These are phyloP conservation scores for Malachius bipustulatus DNA, from an alignment of 2,888 invertebrate species.

Conservation along the genomic window DNA sequence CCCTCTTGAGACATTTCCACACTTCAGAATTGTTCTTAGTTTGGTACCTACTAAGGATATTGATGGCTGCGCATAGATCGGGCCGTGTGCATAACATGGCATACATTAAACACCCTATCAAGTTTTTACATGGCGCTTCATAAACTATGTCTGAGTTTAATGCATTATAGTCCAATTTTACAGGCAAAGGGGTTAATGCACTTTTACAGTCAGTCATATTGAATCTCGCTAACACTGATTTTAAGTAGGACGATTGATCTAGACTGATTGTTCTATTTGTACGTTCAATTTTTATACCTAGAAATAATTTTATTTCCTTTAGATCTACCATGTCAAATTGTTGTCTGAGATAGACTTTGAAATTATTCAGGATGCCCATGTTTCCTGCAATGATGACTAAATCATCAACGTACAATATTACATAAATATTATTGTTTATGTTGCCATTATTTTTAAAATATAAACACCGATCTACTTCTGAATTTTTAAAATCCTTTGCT, in stretches of 20 bases:
- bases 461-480: too few relatives aligned
- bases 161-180: constrained; percentile 17
- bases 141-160: constrained; percentile 17
- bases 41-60: constrained; percentile 19
- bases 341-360: constrained; percentile 19
- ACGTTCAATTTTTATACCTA: constrained; percentile 18
- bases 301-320: too few relatives aligned
- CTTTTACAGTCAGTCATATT: constrained; percentile 19
- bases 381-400: constrained; percentile 11
- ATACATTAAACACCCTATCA: constrained; percentile 20
- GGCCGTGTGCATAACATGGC: constrained; percentile 17
- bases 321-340: constrained; percentile 20
- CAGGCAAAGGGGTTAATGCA: constrained; percentile 15
- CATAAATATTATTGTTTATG: constrained; percentile 20
- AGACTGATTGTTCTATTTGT: constrained; percentile 11
- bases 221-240: constrained; percentile 18
- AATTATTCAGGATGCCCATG: constrained; percentile 12
- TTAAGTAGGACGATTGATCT: constrained; percentile 16
- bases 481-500: constrained; percentile 8
- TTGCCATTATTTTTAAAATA: constrained; percentile 20
- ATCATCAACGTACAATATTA: constrained; percentile 20
- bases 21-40: constrained; percentile 19
- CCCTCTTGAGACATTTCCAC: constrained; percentile 19
- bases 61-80: constrained; percentile 18
- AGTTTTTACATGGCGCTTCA: constrained; percentile 19